phyloP scores from a whole-genome alignment of 2,113 vertebrate genomes.

The Carassius carassius region DNA sequence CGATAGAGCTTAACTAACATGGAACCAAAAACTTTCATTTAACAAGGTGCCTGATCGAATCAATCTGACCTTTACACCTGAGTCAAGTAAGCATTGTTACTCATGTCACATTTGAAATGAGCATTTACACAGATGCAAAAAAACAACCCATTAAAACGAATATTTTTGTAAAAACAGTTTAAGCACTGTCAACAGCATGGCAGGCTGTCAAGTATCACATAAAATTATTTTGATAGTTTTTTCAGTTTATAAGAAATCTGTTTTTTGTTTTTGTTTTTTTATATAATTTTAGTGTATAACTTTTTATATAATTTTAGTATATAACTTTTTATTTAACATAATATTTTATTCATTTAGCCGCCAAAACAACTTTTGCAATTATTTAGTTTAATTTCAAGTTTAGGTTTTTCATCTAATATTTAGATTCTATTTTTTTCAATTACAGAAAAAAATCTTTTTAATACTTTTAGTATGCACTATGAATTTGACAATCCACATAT shows the following conservation, averaged over 20 bases:
- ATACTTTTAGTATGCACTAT: not conserved
- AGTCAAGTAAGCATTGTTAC: not conserved
- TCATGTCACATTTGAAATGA: not conserved
- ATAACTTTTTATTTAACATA: too few species aligned
- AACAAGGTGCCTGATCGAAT: conserved; percentile 1
- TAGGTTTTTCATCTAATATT: too few species aligned
- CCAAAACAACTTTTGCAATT: too few species aligned
- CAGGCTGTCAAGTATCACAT: not conserved
- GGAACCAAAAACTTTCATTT: conserved; percentile 7
- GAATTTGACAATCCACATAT: not conserved
- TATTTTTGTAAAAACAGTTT: not conserved
- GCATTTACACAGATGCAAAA: not conserved
- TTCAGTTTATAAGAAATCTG: too few species aligned
- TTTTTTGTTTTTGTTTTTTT: too few species aligned
- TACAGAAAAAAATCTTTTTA: not conserved
- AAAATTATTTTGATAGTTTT: too few species aligned
- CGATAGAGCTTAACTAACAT: not conserved
- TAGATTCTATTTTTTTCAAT: not conserved
- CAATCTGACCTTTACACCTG: not conserved
- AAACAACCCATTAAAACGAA: not conserved
- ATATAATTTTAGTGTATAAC: too few species aligned
- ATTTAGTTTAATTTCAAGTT: too few species aligned
- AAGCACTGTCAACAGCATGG: not conserved
- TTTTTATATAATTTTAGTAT: too few species aligned
- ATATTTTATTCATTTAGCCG: too few species aligned